phyloP scores from a whole-genome alignment of 2,113 vertebrate genomes.

The Smithornis capensis region DNA sequence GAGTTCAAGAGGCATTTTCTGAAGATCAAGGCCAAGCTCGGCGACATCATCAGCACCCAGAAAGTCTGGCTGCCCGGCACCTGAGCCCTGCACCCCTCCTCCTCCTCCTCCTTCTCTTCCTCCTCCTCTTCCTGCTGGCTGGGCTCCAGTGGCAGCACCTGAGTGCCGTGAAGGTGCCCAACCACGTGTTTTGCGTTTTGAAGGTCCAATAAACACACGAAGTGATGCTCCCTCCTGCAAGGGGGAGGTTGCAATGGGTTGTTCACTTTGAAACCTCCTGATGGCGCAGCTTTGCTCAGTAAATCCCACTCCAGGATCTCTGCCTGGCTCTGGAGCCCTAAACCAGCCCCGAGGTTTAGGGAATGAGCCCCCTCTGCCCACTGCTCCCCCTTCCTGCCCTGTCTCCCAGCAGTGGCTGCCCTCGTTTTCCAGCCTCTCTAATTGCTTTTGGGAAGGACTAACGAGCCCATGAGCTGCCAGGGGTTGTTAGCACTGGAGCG shows the following conservation, averaged over 20 bases:
- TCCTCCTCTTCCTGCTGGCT: neutral
- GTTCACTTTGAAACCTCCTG: neutral
- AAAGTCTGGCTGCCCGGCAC: slow-evolving; percentile 80
- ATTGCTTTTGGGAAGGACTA: slow-evolving; percentile 50
- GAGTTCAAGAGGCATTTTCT: slow-evolving; percentile 96
- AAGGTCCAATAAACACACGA: neutral
- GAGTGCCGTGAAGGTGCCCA: accelerated
- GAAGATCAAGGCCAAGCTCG: slow-evolving; percentile 90
- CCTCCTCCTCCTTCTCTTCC: neutral
- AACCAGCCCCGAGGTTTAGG: neutral
- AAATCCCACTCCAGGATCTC: accelerated
- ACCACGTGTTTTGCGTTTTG: neutral
- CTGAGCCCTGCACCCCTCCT: slow-evolving; percentile 42
- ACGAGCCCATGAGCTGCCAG: slow-evolving; percentile 52
- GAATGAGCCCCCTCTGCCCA: neutral
- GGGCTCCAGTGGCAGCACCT: neutral
- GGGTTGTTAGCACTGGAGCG: slow-evolving; percentile 44
- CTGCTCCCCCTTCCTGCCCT: neutral
- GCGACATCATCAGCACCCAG: slow-evolving; percentile 87
- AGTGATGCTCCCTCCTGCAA: accelerated
- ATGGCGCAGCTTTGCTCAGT: neutral
- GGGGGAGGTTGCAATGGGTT: accelerated
- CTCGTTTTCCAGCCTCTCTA: slow-evolving; percentile 23
- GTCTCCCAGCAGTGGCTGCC: neutral
- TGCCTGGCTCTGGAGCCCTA: accelerated